Conservation (phyloP, 35 echinoderm and acorn worm species). For the Acanthaster planci region DNA sequence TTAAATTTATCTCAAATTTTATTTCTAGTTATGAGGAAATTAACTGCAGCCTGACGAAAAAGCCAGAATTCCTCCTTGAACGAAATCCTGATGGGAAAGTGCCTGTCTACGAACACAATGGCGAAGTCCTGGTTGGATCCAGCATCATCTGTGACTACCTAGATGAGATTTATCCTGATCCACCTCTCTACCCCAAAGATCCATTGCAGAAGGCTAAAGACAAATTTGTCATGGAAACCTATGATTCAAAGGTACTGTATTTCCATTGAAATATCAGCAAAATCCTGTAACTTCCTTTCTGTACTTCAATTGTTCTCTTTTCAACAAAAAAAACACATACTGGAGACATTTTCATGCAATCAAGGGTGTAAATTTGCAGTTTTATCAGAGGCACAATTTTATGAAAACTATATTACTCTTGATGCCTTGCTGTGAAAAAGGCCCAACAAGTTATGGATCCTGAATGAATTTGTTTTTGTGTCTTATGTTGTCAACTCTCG, state of each 20-base stretch:
- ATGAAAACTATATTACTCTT: too few species aligned
- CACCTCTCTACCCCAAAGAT: slow-evolving; percentile 42
- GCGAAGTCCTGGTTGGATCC: slow-evolving; percentile 55
- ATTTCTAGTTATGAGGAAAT: slow-evolving; percentile 53
- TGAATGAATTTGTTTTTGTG: too few species aligned
- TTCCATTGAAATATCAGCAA: too few species aligned
- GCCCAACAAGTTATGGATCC: too few species aligned
- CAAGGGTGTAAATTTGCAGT: too few species aligned
- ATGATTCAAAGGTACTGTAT: neutral
- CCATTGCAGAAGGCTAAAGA: slow-evolving; percentile 56
- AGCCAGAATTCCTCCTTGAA: slow-evolving; percentile 70
- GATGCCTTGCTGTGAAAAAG: too few species aligned
- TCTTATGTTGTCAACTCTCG: too few species aligned
- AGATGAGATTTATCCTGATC: slow-evolving; percentile 53
- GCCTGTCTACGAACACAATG: slow-evolving; percentile 58
- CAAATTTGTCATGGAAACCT: slow-evolving; percentile 12
- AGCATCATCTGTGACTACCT: slow-evolving; percentile 52
- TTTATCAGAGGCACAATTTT: too few species aligned
- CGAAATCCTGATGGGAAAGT: slow-evolving; percentile 60
- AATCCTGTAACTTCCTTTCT: too few species aligned
- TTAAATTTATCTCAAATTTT: neutral
- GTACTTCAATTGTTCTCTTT: too few species aligned
- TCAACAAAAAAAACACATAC: too few species aligned
- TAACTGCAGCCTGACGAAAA: slow-evolving; percentile 55
- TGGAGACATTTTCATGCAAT: too few species aligned